Evolutionary conservation across 2,888 invertebrate species (phyloP).

Genomic region (Scelioninae gen. 2): DNA sequence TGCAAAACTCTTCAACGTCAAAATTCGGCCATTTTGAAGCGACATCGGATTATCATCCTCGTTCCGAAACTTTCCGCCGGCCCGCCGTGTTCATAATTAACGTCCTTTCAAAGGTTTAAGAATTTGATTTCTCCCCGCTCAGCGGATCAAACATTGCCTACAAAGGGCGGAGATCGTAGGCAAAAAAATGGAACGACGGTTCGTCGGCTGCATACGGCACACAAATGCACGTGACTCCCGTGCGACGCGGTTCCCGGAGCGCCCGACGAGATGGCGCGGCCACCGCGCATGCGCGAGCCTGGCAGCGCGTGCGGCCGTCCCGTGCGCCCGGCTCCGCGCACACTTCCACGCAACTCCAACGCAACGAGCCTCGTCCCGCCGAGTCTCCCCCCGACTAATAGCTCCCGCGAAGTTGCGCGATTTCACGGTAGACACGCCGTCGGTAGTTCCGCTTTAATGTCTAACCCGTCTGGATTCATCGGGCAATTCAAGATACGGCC

Average conservation of each 20-base stretch:
- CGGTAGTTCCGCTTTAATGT: constrained; percentile 59
- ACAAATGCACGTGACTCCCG: constrained; percentile 28
- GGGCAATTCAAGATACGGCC: constrained; percentile 50
- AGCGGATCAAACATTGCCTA: background rate
- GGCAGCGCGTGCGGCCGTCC: constrained; percentile 21
- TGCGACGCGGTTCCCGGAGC: constrained; percentile 15
- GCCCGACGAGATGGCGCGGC: constrained; percentile 21
- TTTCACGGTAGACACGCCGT: constrained; percentile 47
- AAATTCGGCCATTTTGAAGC: constrained; percentile 4
- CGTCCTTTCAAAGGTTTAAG: background rate
- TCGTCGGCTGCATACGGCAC: constrained; percentile 4
- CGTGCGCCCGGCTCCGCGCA: too few relatives aligned
- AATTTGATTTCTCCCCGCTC: constrained; percentile 2
- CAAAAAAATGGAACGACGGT: constrained; percentile 6
- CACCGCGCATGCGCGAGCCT: constrained; percentile 14
- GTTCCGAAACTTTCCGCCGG: background rate
- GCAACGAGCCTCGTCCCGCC: too few relatives aligned
- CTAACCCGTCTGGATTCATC: constrained; percentile 50
- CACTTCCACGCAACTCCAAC: constrained; percentile 41
- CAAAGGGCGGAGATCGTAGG: constrained; percentile 16
- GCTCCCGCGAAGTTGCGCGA: constrained; percentile 41
- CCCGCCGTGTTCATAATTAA: constrained; percentile 6
- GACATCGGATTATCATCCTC: background rate
- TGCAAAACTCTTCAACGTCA: background rate
- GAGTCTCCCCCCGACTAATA: constrained; percentile 36